Evolutionary conservation across 2,113 vertebrate genomes (phyloP).

Genomic region (Hystrix brachyura): DNA sequence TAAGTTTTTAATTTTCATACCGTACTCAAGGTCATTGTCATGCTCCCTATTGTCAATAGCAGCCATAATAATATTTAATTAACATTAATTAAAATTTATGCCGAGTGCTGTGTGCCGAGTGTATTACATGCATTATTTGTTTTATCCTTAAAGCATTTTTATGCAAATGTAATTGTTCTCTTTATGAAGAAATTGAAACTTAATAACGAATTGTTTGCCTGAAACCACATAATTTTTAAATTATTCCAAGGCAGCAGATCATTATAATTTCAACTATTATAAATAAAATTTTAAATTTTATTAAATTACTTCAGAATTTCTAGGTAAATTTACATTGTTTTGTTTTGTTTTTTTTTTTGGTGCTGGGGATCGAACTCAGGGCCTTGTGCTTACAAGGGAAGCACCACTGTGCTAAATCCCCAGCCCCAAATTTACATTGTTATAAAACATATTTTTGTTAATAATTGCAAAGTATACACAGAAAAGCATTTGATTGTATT

Average conservation of each 20-base stretch:
- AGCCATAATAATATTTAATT: neutral
- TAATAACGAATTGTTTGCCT: neutral
- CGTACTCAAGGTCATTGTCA: neutral
- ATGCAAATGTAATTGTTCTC: slow-evolving; percentile 21
- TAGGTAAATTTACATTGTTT: neutral
- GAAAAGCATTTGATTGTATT: neutral
- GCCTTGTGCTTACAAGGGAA: too few species aligned
- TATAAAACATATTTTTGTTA: neutral
- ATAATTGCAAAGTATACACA: neutral
- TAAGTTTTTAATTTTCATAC: neutral
- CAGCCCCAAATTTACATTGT: neutral
- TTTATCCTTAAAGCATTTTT: slow-evolving; percentile 4
- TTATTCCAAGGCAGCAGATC: slow-evolving; percentile 7
- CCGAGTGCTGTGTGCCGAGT: neutral
- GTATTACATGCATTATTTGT: neutral
- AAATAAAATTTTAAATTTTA: slow-evolving; percentile 37
- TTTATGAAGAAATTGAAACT: neutral
- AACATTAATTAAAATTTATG: neutral
- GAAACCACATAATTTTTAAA: slow-evolving; percentile 8
- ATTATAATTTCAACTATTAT: slow-evolving; percentile 23
- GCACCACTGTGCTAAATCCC: too few species aligned
- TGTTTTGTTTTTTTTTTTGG: too few species aligned
- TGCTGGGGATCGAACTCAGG: too few species aligned
- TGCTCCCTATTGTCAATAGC: neutral
- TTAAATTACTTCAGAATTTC: neutral